Base-by-base conservation (phyloP, 2,888 invertebrate species). In the Lobophora halterata region DNA sequence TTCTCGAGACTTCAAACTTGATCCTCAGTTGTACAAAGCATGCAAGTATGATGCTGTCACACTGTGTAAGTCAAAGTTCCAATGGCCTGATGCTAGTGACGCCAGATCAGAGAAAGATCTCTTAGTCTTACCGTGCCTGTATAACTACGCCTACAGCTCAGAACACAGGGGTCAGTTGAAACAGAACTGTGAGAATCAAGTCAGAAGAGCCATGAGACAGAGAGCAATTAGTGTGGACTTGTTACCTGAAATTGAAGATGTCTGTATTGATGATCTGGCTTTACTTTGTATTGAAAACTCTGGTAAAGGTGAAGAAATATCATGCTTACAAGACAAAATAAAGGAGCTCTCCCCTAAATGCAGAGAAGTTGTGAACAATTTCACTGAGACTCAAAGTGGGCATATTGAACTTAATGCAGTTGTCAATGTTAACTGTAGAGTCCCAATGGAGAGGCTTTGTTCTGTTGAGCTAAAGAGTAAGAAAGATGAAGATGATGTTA, bases 181-280 rank as follows among this genome's bases (percentile, higher is more conserved):
- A 49, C 89, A 89, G 27, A 83, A 79, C 17, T 93, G 93, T 72
- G 86, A 91, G 49, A 90, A 92, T 49, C 96, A 99, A 81, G 93
- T 99, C 2, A 92, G 93, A 53, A 91, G 97, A 47, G 95, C 97
- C 0, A 97, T 99, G 96, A 90, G 96, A 14, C 95, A 97, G 71
- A 89, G 99, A 46, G 97, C 99, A 0, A 89, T 95, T 3, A 95
- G 95, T 63, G 97, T 99, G 1, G 95, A 97, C 67, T 88, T 99
- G 20, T 93, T 97, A 62, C 99, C 99, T 1, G 96, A 97, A 79
- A 93, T 99, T 27, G 98, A 98, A 80, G 94, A 95, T 60, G 90
- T 89, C 18, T 99, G 99, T 69, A 88, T 99, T 10, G 91, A 91
- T 46, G 97, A 98, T 61, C 89, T 99, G 9, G 93, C 95, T 0